Evolutionary conservation across 2,888 invertebrate species (phyloP), one percentile per base, ranked within the genome.

Genomic region (Arrhopalites spinosus): DNA sequence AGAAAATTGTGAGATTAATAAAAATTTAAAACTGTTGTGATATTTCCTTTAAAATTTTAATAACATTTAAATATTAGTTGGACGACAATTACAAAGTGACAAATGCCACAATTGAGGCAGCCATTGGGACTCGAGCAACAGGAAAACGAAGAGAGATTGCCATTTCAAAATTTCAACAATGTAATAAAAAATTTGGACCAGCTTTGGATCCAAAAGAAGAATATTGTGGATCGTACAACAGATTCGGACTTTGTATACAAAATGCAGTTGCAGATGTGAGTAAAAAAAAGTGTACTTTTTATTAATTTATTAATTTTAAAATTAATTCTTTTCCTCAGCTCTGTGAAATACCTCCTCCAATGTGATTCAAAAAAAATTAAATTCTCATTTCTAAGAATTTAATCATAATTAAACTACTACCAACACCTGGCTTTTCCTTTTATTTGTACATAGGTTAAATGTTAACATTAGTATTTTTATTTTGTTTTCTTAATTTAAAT

Each of bases 221-320:
- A 13, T 30, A 13, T 30, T 64, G 64, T 64, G 30, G 8, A 5
- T 29, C 30, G 17, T 64, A 64, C 20, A n/a, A n/a, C 2, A 13
- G 11, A 27, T 30, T 64, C 5, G 64, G 64, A 15, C n/a, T 5
- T 1, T 64, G 64, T 36, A 64, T 64, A 15, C 64, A 64, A n/a
- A 64, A 64, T 30, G 13, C 30, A 15, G 36, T 64, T n/a, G 36
- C 36, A 7, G 64, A 64, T 64, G 64, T 64, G 20, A 29, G 29
- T 8, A 3, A 30, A 36, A 36, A 36, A 36, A 36, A 36, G 11
- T 36, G 11, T 11, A 36, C 5, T 36, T 7, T 36, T 36, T 7
- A 11, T 36, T 36, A 36, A 36, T 36, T 36, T 36, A 36, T 36
- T 3, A 11, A 36, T 7, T 36, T 36, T 36, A 36, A 7, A 11